A percentile compares a stretch with the other conserved stretches of the same genome.
Conservation (phyloP, 2,113 vertebrate genomes). For the Microcebus griseorufus region DNA sequence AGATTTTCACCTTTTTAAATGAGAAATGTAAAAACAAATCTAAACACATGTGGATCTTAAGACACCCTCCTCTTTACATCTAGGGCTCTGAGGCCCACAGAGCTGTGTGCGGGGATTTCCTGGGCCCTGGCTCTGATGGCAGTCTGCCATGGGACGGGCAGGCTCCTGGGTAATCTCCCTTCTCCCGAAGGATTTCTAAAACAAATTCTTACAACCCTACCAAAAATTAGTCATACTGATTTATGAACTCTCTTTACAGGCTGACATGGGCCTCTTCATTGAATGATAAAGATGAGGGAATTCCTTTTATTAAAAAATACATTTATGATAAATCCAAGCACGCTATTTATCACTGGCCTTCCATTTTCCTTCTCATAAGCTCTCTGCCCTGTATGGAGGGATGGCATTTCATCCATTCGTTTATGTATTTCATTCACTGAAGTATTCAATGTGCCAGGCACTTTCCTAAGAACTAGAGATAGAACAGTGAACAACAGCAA, state of each 20-base stretch:
- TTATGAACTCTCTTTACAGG: slow-evolving; percentile 62
- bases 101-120: neutral
- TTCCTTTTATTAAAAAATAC: neutral
- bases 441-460: neutral
- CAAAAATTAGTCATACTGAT: slow-evolving; percentile 64
- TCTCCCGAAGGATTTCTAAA: slow-evolving; percentile 75
- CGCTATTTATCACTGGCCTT: neutral
- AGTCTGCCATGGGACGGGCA: slow-evolving; percentile 61
- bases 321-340: neutral
- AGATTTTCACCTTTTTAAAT: slow-evolving; percentile 65
- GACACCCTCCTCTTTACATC: slow-evolving; percentile 55
- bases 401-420: neutral
- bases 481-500: neutral
- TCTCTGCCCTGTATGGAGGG: neutral
- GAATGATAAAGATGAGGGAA: neutral
- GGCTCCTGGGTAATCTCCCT: slow-evolving; percentile 70
- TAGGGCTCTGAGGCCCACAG: slow-evolving; percentile 67
- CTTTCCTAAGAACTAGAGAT: neutral
- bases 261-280: neutral
- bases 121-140: slow-evolving; percentile 67
- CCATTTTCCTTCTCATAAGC: neutral
- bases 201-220: slow-evolving; percentile 51
- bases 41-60: slow-evolving; percentile 73
- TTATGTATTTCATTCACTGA: neutral
- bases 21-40: slow-evolving; percentile 56